Base-by-base conservation (phyloP, 2,797 vertebrate genomes). In the Megaceryle alcyon region DNA sequence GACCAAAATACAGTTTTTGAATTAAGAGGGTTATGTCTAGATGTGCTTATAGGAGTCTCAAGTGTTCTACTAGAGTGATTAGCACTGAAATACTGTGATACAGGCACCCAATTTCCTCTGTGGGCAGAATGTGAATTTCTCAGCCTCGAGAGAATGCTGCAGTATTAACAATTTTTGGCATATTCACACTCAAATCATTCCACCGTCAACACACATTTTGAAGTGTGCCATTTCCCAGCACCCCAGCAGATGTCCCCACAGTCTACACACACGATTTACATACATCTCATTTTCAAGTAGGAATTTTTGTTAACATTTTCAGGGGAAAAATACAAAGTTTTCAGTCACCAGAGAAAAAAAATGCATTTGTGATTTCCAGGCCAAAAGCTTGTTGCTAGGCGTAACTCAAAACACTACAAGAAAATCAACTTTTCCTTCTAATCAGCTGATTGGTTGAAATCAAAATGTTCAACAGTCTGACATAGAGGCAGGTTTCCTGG, bases 211-310 rank as follows among this genome's bases (percentile, higher is more conserved):
- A 14, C 4, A 3, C 3, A 35, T 64, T 77, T 64, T 90, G 33
- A 84, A 64, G 48, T n/a, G 64, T 79, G 85, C 20, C 65, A 19
- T 86, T 95, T 96, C 56, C 72, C 59, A 94, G 76, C 12, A 73
- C 3, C 71, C 91, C 92, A 94, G 93, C 46, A 97, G 97, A 92
- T 96, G 96, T 94, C 69, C 90, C 68, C 95, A 86, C 28, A 92
- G 90, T 29, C 91, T 94, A 57, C 56, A 60, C 26, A 53, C 73
- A 68, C 1, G 6, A 8, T 77, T 82, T 10, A 35, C 17, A n/a
- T 2, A 4, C 20, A 8, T 28, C 37, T 59, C 28, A n/a, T 48
- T 76, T 80, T 31, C 72, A 90, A 79, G 53, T 3, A 63, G 23
- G 33, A 69, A 43, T 84, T 79, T 81, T 65, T 61, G 54, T 43